Conservation (phyloP, 2,113 vertebrate genomes). For the Prochilodus magdalenae region DNA sequence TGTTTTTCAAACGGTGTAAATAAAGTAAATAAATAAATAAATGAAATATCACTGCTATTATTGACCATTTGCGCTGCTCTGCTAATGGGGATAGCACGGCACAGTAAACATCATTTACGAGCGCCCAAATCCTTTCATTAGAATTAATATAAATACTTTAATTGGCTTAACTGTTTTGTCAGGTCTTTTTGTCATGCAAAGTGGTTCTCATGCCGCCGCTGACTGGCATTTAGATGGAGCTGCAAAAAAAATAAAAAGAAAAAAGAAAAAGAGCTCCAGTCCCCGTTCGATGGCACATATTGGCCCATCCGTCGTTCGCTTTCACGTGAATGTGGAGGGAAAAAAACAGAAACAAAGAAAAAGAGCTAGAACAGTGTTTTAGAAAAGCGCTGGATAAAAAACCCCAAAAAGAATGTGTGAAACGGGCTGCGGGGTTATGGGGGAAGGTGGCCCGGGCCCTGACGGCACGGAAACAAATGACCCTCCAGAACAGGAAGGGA, state of each 20-base stretch:
- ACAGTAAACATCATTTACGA: constrained; percentile 38
- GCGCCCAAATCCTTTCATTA: constrained; percentile 44
- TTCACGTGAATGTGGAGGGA: constrained; percentile 39
- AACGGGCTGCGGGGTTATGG: constrained; percentile 70
- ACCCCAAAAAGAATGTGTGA: constrained; percentile 60
- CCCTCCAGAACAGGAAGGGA: constrained; percentile 63
- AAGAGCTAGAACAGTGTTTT: constrained; percentile 16
- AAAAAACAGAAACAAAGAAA: neutral
- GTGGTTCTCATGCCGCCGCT: constrained; percentile 38
- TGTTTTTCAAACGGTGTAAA: too few species aligned
- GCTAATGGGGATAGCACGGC: constrained; percentile 6
- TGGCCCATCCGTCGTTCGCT: constrained; percentile 51
- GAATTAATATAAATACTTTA: constrained; percentile 58
- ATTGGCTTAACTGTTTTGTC: constrained; percentile 61
- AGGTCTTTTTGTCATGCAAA: constrained; percentile 61
- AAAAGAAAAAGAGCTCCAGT: neutral
- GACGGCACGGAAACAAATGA: constrained; percentile 62
- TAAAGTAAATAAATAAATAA: too few species aligned
- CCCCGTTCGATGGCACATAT: constrained; percentile 57
- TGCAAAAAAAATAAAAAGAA: constrained; percentile 45
- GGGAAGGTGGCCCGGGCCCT: constrained; percentile 46
- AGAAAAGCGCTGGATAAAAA: constrained; percentile 43
- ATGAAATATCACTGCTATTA: neutral
- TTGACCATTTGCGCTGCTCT: constrained; percentile 1
- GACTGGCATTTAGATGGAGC: constrained; percentile 44